Percentiles rank a stretch among this genome's conserved stretches.
Evolutionary conservation across 1,140 invertebrate species (phyloP).

Genomic region (Choristoneura fumiferana): DNA sequence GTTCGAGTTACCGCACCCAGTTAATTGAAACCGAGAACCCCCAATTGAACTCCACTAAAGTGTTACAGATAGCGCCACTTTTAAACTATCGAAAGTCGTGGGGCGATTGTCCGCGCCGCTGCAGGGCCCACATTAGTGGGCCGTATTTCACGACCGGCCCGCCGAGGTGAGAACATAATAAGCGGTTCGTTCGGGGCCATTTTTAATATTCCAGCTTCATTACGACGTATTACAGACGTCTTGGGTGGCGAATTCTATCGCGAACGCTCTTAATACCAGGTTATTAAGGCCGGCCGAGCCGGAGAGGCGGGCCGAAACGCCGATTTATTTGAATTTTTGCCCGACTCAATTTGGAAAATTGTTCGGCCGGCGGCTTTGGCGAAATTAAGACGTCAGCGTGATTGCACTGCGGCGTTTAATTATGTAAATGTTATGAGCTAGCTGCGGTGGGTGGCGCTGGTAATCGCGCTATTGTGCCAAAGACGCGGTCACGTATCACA

Average conservation of each 20-base stretch:
- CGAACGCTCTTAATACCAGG: conserved; percentile 70
- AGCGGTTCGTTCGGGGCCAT: conserved; percentile 71
- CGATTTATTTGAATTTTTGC: conserved; percentile 78
- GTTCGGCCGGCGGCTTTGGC: conserved; percentile 68
- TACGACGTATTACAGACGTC: conserved; percentile 75
- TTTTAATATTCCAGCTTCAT: conserved; percentile 78
- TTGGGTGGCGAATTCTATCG: conserved; percentile 78
- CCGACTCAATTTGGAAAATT: conserved; percentile 77
- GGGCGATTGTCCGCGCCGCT: conserved; percentile 34
- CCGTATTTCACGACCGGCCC: conserved; percentile 69
- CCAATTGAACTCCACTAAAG: conserved; percentile 14
- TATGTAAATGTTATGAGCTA: conserved; percentile 76
- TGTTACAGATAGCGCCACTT: conserved; percentile 49
- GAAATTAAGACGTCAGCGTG: conserved; percentile 77
- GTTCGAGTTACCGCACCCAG: background rate
- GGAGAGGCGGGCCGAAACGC: conserved; percentile 54
- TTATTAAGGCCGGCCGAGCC: conserved; percentile 60
- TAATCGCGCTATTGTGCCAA: conserved; percentile 50
- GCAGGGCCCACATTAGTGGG: conserved; percentile 62
- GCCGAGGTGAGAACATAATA: conserved; percentile 77
- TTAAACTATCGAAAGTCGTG: conserved; percentile 47
- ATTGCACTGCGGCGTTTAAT: conserved; percentile 74
- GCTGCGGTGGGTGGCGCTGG: conserved; percentile 57
- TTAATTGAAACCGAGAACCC: conserved; percentile 10
- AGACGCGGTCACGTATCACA: conserved; percentile 66